A percentile compares a stretch with the other conserved stretches of the same genome.
phyloP scores from a whole-genome alignment of 2,113 vertebrate genomes.

The Heterotis niloticus region DNA sequence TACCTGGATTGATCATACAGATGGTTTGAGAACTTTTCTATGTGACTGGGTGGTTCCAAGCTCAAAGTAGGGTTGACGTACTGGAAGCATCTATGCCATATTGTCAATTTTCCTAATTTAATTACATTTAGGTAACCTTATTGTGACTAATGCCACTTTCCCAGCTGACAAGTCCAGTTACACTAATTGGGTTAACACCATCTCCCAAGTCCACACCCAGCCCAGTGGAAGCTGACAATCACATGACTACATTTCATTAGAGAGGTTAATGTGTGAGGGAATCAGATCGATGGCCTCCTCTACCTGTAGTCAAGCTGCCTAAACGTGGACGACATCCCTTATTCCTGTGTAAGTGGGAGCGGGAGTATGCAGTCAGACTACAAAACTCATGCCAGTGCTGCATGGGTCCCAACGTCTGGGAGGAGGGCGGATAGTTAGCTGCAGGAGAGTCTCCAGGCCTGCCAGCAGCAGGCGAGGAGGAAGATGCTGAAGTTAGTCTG shows the following conservation, averaged over 20 bases:
- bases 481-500: conserved; percentile 69
- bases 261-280: background rate
- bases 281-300: too few relatives aligned
- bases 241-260: background rate
- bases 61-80: too few relatives aligned
- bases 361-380: background rate
- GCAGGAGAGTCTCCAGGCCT: conserved; percentile 66
- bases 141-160: background rate
- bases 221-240: background rate
- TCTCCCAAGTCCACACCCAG: background rate
- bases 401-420: background rate
- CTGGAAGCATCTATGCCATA: background rate
- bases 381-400: background rate
- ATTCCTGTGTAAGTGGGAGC: background rate
- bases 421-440: conserved; percentile 46
- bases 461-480: conserved; percentile 79
- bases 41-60: too few relatives aligned
- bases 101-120: conserved; percentile 17
- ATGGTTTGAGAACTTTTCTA: too few relatives aligned
- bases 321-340: too few relatives aligned
- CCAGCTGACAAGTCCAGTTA: background rate
- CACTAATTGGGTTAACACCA: background rate
- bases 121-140: conserved; percentile 13
- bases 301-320: too few relatives aligned
- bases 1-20: too few relatives aligned